A percentile compares a stretch with the other conserved stretches of the same genome.
These are phyloP conservation scores for Istiophorus platypterus DNA, from an alignment of 2,113 vertebrate species.

Conservation along the genomic window DNA sequence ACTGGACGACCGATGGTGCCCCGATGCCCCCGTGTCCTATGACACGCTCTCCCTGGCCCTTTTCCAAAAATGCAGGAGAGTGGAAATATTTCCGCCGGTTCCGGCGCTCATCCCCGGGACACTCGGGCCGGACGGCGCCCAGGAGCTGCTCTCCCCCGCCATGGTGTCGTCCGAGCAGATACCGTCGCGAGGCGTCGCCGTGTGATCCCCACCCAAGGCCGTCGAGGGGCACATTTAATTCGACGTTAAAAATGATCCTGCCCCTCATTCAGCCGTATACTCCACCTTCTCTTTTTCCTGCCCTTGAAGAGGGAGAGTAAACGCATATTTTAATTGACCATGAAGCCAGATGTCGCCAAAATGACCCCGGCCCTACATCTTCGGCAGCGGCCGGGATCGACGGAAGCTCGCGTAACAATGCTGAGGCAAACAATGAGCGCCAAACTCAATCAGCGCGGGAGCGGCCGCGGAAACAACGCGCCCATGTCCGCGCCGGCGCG, in stretches of 20 bases:
- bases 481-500: slow-evolving; percentile 17
- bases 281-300: not conserved
- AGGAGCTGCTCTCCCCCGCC: slow-evolving; percentile 29
- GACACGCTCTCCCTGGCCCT: slow-evolving; percentile 16
- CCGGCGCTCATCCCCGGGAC: slow-evolving; percentile 47
- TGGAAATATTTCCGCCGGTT: slow-evolving; percentile 23
- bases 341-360: not conserved
- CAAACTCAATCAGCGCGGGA: too few relatives aligned
- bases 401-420: not conserved
- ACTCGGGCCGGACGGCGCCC: slow-evolving; percentile 22
- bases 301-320: not conserved
- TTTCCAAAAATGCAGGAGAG: slow-evolving; percentile 21
- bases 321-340: not conserved
- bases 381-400: not conserved
- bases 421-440: too few relatives aligned
- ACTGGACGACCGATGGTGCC: slow-evolving; percentile 18
- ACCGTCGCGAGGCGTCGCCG: slow-evolving; percentile 1
- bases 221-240: slow-evolving; percentile 14
- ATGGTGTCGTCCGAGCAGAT: slow-evolving; percentile 29
- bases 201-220: slow-evolving; percentile 25
- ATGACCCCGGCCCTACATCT: slow-evolving; percentile 8
- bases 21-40: slow-evolving; percentile 20
- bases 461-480: too few relatives aligned
- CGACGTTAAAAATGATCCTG: not conserved
- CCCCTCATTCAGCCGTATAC: not conserved